Percentiles rank a stretch among this genome's conserved stretches.
Evolutionary conservation across 2,888 invertebrate species (phyloP).

Genomic region (Gandaritis pyraliata): DNA sequence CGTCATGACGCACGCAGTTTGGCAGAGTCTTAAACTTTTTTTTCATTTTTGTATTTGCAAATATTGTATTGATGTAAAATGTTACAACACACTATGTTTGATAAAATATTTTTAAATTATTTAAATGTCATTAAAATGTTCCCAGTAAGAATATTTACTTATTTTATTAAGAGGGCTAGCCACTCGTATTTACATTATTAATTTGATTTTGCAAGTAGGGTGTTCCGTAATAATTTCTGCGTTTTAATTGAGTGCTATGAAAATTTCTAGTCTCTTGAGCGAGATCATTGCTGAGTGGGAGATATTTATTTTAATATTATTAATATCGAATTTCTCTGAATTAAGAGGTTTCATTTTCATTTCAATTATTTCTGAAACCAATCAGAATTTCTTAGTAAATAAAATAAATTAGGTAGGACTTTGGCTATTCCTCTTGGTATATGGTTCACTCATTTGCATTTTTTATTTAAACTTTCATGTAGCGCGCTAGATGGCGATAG

Average conservation of each 20-base stretch:
- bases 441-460: no score
- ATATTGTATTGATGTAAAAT: no score
- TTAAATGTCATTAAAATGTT: slow-evolving; percentile 12
- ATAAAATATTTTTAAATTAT: no score
- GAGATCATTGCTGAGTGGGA: slow-evolving; percentile 61
- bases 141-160: slow-evolving; percentile 22
- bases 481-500: no score
- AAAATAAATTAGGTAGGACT: no score
- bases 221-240: slow-evolving; percentile 75
- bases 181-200: slow-evolving; percentile 73
- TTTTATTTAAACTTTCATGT: no score
- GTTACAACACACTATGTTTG: no score
- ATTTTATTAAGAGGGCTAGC: slow-evolving; percentile 56
- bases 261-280: slow-evolving; percentile 74
- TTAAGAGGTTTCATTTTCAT: background rate
- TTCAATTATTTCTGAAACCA: background rate
- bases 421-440: no score
- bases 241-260: slow-evolving; percentile 80
- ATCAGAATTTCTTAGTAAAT: no score
- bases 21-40: background rate
- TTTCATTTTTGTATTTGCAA: background rate
- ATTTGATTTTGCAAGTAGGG: slow-evolving; percentile 79
- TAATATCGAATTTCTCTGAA: slow-evolving; percentile 25
- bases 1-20: background rate
- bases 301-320: slow-evolving; percentile 32